Percentiles rank a stretch among this genome's conserved stretches.
These are phyloP conservation scores for Euleptes europaea DNA, from an alignment of 2,113 vertebrate genomes.

Conservation along the genomic window DNA sequence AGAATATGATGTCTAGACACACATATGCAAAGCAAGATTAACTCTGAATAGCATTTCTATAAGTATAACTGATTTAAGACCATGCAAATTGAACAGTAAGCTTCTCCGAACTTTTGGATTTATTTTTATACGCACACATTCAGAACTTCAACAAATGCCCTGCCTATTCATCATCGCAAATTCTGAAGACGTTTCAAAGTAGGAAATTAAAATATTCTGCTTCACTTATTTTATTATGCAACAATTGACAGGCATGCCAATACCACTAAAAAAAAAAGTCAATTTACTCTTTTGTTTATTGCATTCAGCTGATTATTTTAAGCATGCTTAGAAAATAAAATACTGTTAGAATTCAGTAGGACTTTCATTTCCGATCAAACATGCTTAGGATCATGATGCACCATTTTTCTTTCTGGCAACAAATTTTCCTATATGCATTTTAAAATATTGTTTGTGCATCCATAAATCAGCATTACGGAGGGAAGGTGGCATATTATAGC, in stretches of 20 bases:
- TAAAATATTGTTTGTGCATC: too few relatives aligned
- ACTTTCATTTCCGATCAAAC: background rate
- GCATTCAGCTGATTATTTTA: too few relatives aligned
- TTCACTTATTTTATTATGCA: slow-evolving; percentile 2
- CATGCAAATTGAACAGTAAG: slow-evolving; percentile 24
- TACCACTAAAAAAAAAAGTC: background rate
- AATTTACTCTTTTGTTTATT: background rate
- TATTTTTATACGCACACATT: slow-evolving; percentile 22
- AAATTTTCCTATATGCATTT: too few relatives aligned
- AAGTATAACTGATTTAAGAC: slow-evolving; percentile 46
- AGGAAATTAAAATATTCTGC: background rate
- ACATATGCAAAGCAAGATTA: slow-evolving; percentile 50
- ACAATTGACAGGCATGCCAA: background rate
- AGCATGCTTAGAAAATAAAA: background rate
- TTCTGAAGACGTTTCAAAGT: slow-evolving; percentile 17
- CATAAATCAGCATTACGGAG: background rate
- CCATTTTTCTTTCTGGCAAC: too few relatives aligned
- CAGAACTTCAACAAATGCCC: background rate
- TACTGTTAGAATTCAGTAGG: too few relatives aligned
- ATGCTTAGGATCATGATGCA: background rate
- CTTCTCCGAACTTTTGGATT: slow-evolving; percentile 34
- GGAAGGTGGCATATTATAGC: too few relatives aligned
- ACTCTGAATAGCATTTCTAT: slow-evolving; percentile 49
- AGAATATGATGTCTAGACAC: slow-evolving; percentile 40
- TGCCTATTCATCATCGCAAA: background rate